Conservation (phyloP, 1,140 invertebrate species). For the Trachymyrmex cornetzi region DNA sequence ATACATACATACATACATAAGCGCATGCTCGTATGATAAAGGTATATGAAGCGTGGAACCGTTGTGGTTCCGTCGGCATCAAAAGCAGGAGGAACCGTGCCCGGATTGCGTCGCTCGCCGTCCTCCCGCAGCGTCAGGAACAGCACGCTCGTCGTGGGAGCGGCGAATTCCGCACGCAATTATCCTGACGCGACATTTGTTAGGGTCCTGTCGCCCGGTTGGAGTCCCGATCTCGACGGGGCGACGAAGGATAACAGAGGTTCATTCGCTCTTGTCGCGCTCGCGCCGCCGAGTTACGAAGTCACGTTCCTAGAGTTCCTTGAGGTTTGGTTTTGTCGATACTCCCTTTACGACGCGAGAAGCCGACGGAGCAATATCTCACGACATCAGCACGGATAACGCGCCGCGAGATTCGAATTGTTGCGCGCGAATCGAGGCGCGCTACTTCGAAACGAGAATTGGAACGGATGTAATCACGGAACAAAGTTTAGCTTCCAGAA, state of each 20-base stretch:
- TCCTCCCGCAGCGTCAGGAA: constrained; percentile 26
- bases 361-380: constrained; percentile 68
- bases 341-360: neutral
- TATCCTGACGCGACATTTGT: constrained; percentile 73
- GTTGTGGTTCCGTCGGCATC: constrained; percentile 28
- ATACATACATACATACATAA: neutral
- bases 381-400: constrained; percentile 54
- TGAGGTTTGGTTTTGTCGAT: constrained; percentile 42
- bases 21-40: neutral
- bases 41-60: constrained; percentile 18
- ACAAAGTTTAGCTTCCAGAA: neutral
- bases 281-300: constrained; percentile 30
- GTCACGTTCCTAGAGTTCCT: constrained; percentile 44
- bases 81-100: neutral
- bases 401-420: constrained; percentile 1
- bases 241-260: constrained; percentile 1
- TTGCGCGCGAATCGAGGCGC: too few species aligned
- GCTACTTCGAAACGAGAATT: neutral
- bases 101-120: neutral
- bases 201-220: constrained; percentile 47
- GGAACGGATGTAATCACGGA: neutral
- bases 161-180: constrained; percentile 64
- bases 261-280: neutral
- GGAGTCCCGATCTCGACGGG: constrained; percentile 17
- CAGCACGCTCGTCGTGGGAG: constrained; percentile 51